Percentiles rank a stretch among this genome's conserved stretches.
Evolutionary conservation across 2,113 vertebrate genomes (phyloP).

Genomic region (Gnathonemus longibarbis): DNA sequence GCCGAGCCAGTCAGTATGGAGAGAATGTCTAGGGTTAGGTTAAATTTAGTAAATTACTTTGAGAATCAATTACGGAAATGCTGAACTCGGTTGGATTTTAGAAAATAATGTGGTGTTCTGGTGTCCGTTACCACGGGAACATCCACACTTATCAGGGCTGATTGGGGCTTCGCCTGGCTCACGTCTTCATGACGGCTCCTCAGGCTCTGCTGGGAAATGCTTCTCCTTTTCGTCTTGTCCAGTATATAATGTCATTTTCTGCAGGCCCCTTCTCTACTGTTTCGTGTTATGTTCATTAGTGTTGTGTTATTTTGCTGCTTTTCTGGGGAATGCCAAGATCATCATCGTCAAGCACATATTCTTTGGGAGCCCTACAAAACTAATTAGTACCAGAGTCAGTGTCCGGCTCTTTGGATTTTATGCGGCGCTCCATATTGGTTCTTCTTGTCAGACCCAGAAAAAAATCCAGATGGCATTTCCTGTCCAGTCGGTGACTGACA

Average conservation of each 20-base stretch:
- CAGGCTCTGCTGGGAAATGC: background rate
- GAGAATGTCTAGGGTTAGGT: background rate
- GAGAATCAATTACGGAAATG: background rate
- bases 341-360: background rate
- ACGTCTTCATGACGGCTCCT: too few relatives aligned
- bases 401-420: background rate
- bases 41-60: slow-evolving; percentile 1
- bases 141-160: background rate
- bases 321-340: background rate
- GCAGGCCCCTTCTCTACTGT: background rate
- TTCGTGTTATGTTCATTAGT: background rate
- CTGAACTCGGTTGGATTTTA: background rate
- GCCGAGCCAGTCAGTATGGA: background rate
- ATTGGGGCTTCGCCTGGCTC: too few relatives aligned
- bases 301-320: background rate
- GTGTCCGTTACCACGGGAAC: background rate
- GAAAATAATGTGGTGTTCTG: background rate
- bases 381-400: background rate
- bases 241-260: background rate
- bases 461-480: background rate
- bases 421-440: background rate
- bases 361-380: background rate
- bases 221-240: background rate
- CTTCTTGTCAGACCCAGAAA: background rate
- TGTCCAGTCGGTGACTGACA: background rate